Evolutionary conservation across 2,113 vertebrate genomes (phyloP), one percentile per base, ranked within the genome.

Genomic region (Solea senegalensis): DNA sequence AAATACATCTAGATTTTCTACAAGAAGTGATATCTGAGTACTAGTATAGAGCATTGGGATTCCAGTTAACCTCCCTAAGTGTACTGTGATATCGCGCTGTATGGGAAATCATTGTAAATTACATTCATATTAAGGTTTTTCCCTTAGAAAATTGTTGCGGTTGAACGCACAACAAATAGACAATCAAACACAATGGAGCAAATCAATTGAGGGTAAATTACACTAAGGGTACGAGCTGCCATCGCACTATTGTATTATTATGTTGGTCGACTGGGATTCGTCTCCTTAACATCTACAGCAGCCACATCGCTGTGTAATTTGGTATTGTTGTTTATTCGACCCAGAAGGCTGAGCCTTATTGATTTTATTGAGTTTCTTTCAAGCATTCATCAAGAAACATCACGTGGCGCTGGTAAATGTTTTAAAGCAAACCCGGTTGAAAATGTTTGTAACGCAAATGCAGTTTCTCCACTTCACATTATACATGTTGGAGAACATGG

Each of bases 181-280:
- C 28, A 64, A 40, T 72, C 5, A 68, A 66, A 12, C 65, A 52
- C 34, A 26, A 9, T 15, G 2, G 14, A 53, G 5, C 44, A 68
- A 52, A 66, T 65, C 26, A 48, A 48, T 48, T 5, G 14, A 27
- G 52, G 43, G 43, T 54, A 41, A 69, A 50, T 16, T 1, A 44
- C 34, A 71, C 21, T 7, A 5, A 34, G 6, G 0, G 3, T 12
- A 21, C 44, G 6, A 50, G 1, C 9, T 28, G 5, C 41, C 40
- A n/a, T 67, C 48, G 40, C 12, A 48, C 45, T 39, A 46, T 0
- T 9, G 34, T 21, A 48, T 34, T 39, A 46, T 0, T 9, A 14
- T 21, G 34, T 57, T 7, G 46, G 12, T 53, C 9, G 13, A 39
- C 34, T 27, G 9, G 9, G 15, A 59, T 44, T 12, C 56, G 12